A percentile compares a stretch with the other conserved stretches of the same genome.
Conservation (phyloP, 2,888 invertebrate genomes). For the Pristionchus arcanus region DNA sequence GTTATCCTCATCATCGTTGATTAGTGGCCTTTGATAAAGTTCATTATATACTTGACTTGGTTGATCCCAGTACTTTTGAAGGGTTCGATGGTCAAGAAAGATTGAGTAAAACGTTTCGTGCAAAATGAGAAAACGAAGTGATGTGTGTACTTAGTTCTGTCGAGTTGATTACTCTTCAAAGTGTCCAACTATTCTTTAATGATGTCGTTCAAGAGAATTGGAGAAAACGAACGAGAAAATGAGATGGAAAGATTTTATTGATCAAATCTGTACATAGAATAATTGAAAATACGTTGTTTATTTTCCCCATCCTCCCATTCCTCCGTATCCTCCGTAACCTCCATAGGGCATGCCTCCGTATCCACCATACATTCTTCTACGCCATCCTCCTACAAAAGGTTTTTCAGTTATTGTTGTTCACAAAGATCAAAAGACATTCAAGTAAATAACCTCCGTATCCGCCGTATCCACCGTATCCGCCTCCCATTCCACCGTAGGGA, state of each 20-base stretch:
- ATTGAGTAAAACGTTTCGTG: not conserved
- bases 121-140: not conserved
- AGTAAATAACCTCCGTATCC: not conserved
- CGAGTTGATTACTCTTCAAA: not conserved
- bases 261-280: not conserved
- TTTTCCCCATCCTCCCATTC: conserved; percentile 8
- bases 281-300: not conserved
- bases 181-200: not conserved
- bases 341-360: conserved; percentile 3
- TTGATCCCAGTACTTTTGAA: not conserved
- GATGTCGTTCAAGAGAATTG: not conserved
- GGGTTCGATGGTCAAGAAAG: not conserved
- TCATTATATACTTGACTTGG: not conserved
- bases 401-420: no score
- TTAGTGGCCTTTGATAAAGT: conserved; percentile 20
- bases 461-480: conserved; percentile 10
- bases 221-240: not conserved
- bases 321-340: not conserved
- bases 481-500: conserved; percentile 8
- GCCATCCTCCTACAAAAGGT: not conserved
- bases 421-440: not conserved
- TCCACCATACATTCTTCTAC: not conserved
- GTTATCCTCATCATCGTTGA: not conserved
- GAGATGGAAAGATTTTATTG: not conserved
- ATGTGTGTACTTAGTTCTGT: not conserved